Conservation (phyloP, 2,113 vertebrate genomes). For the Poeciliopsis retropinna region DNA sequence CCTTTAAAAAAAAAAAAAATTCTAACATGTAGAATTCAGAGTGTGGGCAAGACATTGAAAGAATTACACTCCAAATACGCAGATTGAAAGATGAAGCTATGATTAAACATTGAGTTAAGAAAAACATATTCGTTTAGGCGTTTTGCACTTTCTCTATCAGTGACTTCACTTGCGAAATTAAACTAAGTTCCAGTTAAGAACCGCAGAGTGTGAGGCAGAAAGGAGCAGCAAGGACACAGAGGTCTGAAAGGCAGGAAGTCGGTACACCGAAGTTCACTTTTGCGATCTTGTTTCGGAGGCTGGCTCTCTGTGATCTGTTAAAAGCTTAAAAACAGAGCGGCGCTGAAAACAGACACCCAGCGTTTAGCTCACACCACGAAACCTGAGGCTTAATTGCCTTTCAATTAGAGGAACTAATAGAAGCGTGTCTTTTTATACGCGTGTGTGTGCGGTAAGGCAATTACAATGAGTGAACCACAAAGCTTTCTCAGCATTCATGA, state of each 20-base stretch:
- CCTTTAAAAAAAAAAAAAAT: not conserved
- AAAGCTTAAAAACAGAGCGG: slow-evolving; percentile 67
- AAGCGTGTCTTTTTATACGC: not conserved
- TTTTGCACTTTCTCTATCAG: not conserved
- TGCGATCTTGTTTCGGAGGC: slow-evolving; percentile 65
- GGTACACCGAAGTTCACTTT: slow-evolving; percentile 50
- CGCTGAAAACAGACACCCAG: slow-evolving; percentile 72
- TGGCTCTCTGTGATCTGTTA: slow-evolving; percentile 70
- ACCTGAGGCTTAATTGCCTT: slow-evolving; percentile 80
- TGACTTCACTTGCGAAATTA: not conserved
- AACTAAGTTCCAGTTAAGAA: not conserved
- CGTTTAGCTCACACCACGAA: slow-evolving; percentile 73
- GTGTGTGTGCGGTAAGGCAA: slow-evolving; percentile 17
- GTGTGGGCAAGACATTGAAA: not conserved
- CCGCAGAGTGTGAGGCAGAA: not conserved
- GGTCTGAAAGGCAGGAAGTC: slow-evolving; percentile 12
- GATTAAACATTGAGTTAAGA: not conserved
- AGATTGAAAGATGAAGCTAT: not conserved
- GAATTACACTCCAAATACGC: too few species aligned
- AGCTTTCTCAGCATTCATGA: slow-evolving; percentile 62
- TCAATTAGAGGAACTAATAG: slow-evolving; percentile 79
- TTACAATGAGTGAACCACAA: slow-evolving; percentile 47
- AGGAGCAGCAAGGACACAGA: not conserved
- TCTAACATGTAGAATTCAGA: slow-evolving; percentile 19
- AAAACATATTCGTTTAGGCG: too few species aligned